Conservation (phyloP, 2,113 vertebrate genomes). For the Serilophus lunatus region DNA sequence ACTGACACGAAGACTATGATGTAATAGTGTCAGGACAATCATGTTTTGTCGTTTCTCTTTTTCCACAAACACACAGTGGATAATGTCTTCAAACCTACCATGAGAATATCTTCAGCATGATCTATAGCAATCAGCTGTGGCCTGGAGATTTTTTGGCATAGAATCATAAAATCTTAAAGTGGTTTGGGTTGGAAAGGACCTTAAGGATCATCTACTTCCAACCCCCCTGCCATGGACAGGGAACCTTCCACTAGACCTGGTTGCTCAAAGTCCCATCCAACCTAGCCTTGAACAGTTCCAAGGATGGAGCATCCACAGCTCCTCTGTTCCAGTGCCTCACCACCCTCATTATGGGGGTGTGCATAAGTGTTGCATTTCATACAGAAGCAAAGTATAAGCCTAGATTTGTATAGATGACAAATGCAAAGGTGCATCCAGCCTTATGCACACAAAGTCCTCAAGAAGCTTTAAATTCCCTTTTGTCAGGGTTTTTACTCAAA, state of each 20-base stretch:
- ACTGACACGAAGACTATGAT: background rate
- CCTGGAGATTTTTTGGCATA: background rate
- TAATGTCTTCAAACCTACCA: background rate
- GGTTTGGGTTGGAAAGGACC: background rate
- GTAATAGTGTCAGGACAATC: background rate
- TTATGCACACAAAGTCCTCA: background rate
- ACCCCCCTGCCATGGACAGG: rapidly evolving
- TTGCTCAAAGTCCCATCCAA: background rate
- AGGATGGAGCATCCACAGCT: background rate
- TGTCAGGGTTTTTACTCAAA: background rate
- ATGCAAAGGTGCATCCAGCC: background rate
- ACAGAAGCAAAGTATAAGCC: background rate
- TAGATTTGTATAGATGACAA: background rate
- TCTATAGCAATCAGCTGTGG: background rate
- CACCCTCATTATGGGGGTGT: background rate
- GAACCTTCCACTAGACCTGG: background rate
- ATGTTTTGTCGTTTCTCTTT: background rate
- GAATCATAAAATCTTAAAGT: background rate
- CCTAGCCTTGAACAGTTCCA: background rate
- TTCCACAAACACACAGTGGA: background rate
- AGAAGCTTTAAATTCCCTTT: background rate
- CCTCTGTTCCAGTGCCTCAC: no score
- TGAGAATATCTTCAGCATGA: background rate
- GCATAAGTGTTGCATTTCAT: background rate
- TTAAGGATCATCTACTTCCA: background rate